These are phyloP conservation scores for Laterallus jamaicensis DNA, from an alignment of 2,113 vertebrate genomes.

Conservation along the genomic window DNA sequence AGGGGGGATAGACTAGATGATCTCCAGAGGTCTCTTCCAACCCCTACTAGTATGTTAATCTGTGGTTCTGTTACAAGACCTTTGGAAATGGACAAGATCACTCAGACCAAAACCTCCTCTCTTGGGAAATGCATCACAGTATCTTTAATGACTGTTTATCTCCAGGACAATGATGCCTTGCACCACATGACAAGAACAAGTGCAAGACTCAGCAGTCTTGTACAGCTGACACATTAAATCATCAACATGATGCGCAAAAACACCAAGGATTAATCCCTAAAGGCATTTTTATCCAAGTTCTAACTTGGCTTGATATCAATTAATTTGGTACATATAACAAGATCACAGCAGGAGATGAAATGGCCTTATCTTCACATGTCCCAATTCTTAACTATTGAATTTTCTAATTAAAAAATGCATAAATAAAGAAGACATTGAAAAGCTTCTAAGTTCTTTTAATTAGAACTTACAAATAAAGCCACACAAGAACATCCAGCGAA, in stretches of 20 bases:
- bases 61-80: neutral
- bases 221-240: neutral
- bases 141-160: neutral
- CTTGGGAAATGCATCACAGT: neutral
- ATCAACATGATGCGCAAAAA: neutral
- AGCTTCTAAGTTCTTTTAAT: constrained; percentile 21
- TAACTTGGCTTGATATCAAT: constrained; percentile 22
- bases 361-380: neutral
- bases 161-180: neutral
- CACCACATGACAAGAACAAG: neutral
- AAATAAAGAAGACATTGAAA: constrained; percentile 37
- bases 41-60: too few relatives aligned
- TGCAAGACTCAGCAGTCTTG: neutral
- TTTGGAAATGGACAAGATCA: neutral
- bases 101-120: neutral
- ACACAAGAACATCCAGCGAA: constrained; percentile 17
- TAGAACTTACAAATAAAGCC: constrained; percentile 25
- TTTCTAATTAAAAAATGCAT: constrained; percentile 55
- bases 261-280: constrained; percentile 16
- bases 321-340: constrained; percentile 28
- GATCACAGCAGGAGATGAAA: constrained; percentile 52
- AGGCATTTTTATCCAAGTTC: neutral
- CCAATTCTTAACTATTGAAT: constrained; percentile 29
- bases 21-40: too few relatives aligned
- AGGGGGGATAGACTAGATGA: too few relatives aligned